These are phyloP conservation scores for Pimpla rufipes DNA, from an alignment of 2,888 invertebrate species.

Conservation along the genomic window DNA sequence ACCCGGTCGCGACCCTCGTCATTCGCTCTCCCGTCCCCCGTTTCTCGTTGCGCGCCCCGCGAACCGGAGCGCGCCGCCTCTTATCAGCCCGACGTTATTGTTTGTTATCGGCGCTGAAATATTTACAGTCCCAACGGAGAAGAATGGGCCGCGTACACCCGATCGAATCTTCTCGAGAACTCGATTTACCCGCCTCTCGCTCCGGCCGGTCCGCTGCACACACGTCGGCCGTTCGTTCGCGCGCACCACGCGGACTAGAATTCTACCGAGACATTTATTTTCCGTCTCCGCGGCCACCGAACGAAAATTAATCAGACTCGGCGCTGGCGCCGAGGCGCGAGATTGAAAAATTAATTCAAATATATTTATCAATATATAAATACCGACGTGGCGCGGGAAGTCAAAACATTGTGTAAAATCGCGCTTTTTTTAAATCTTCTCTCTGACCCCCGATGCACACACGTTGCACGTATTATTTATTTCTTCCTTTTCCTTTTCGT, in stretches of 20 bases:
- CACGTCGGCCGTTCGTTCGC: conserved; percentile 4
- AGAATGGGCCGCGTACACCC: conserved; percentile 44
- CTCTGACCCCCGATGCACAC: not conserved
- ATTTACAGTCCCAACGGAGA: conserved; percentile 72
- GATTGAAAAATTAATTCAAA: conserved; percentile 43
- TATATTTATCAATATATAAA: conserved; percentile 53
- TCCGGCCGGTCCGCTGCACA: not conserved
- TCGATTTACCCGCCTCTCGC: conserved; percentile 53
- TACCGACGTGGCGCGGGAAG: too few relatives aligned
- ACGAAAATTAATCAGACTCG: conserved; percentile 41
- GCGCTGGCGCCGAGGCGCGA: conserved; percentile 34
- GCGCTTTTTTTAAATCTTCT: conserved; percentile 7
- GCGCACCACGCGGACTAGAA: conserved; percentile 30
- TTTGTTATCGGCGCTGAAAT: conserved; percentile 77
- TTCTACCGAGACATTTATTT: conserved; percentile 39
- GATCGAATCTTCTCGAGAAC: conserved; percentile 65
- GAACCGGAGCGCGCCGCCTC: conserved; percentile 51
- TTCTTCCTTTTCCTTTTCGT: not conserved
- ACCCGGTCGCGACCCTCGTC: conserved; percentile 71
- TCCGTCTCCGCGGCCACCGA: not conserved
- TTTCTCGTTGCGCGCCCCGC: conserved; percentile 27
- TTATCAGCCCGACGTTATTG: conserved; percentile 77
- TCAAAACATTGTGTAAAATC: conserved; percentile 79
- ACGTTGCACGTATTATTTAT: not conserved
- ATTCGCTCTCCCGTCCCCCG: conserved; percentile 66